Evolutionary conservation across 2,888 invertebrate genomes (phyloP).

Genomic region (Dynastes grantii): DNA sequence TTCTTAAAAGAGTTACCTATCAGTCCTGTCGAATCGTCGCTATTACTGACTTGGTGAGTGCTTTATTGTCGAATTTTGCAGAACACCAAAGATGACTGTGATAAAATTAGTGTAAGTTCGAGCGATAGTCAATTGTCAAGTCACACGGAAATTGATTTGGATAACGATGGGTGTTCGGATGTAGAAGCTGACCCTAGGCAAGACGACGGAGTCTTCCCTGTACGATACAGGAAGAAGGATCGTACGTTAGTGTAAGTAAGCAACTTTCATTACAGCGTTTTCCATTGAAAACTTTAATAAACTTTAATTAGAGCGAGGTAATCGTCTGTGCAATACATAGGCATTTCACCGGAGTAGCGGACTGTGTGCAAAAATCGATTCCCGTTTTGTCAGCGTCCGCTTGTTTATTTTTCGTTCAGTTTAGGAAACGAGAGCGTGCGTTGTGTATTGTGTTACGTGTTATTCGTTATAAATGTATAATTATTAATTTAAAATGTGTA

Average conservation of each 20-base stretch:
- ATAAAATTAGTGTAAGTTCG: slow-evolving; percentile 68
- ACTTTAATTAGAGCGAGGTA: too few species aligned
- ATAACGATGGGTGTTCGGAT: slow-evolving; percentile 64
- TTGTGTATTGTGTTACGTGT: too few species aligned
- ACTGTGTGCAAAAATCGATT: too few species aligned
- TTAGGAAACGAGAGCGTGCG: too few species aligned
- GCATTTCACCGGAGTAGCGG: too few species aligned
- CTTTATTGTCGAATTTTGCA: slow-evolving; percentile 54
- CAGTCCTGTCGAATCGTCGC: slow-evolving; percentile 68
- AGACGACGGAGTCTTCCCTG: slow-evolving; percentile 64
- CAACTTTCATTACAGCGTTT: too few species aligned
- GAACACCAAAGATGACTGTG: slow-evolving; percentile 65
- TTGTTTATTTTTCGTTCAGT: too few species aligned
- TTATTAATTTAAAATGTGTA: too few species aligned
- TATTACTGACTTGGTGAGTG: not conserved
- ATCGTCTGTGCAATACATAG: too few species aligned
- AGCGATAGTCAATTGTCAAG: slow-evolving; percentile 70
- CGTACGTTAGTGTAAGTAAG: slow-evolving; percentile 65
- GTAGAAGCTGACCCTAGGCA: slow-evolving; percentile 63
- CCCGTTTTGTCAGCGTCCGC: too few species aligned
- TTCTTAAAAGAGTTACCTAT: slow-evolving; percentile 84
- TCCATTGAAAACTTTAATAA: too few species aligned
- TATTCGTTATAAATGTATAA: too few species aligned
- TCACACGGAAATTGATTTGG: slow-evolving; percentile 65
- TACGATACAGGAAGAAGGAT: slow-evolving; percentile 68